Evolutionary conservation across 2,888 invertebrate genomes (phyloP).

Genomic region (Lochmaea capreae): DNA sequence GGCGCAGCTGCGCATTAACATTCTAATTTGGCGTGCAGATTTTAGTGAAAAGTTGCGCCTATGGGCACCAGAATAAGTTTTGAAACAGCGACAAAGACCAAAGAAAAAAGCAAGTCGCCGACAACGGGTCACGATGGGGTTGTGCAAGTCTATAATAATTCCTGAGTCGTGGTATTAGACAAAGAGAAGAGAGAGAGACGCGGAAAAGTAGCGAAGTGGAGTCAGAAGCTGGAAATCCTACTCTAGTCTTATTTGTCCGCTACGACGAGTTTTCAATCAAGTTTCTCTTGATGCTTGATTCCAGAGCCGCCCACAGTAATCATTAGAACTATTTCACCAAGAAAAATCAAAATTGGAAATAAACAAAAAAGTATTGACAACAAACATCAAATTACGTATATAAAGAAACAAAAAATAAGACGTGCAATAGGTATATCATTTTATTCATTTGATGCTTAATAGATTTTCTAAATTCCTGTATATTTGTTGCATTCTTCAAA

Average conservation of each 20-base stretch:
- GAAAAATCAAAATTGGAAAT: constrained; percentile 5
- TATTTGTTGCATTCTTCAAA: too few relatives aligned
- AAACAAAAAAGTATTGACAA: not conserved
- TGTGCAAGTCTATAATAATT: constrained; percentile 43
- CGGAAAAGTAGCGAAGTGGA: constrained; percentile 37
- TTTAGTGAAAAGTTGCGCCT: not conserved
- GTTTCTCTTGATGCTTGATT: constrained; percentile 61
- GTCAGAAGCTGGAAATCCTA: constrained; percentile 57
- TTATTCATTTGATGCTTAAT: too few relatives aligned
- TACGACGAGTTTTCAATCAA: constrained; percentile 65
- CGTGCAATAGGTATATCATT: not conserved
- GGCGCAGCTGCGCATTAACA: not conserved
- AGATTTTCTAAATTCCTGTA: too few relatives aligned
- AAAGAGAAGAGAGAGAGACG: constrained; percentile 30
- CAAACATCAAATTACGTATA: not conserved
- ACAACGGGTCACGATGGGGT: constrained; percentile 27
- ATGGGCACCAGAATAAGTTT: constrained; percentile 12
- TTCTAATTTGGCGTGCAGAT: not conserved
- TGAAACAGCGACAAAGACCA: constrained; percentile 16
- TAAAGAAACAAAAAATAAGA: not conserved
- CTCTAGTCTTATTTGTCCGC: constrained; percentile 63
- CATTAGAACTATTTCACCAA: constrained; percentile 11
- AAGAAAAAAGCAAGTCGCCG: constrained; percentile 22
- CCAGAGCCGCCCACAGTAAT: constrained; percentile 56
- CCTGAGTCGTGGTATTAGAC: constrained; percentile 41